Percentiles rank a stretch among this genome's conserved stretches.
Conservation (phyloP, 2,797 vertebrate genomes). For the Sciaenops ocellatus region DNA sequence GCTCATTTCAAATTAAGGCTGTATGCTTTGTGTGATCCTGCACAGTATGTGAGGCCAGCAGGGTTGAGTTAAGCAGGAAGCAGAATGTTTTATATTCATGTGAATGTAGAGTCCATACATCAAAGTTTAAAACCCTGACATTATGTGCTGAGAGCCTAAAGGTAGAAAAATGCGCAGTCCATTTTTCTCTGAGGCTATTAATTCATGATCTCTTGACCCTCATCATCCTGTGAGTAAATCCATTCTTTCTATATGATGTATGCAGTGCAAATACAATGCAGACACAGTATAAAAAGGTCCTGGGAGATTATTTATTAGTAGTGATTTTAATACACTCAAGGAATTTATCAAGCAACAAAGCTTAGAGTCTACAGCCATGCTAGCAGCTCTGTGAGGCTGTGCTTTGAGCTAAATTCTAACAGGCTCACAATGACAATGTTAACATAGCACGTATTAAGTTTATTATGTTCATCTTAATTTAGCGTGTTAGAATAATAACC, state of each 20-base stretch:
- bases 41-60: not conserved
- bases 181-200: slow-evolving; percentile 12
- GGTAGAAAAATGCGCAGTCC: slow-evolving; percentile 9
- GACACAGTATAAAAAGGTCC: not conserved
- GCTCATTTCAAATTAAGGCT: slow-evolving; percentile 6
- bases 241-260: not conserved
- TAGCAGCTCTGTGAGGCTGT: not conserved
- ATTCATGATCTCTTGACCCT: slow-evolving; percentile 33
- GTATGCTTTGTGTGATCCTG: not conserved
- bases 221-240: slow-evolving; percentile 2
- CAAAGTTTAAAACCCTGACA: slow-evolving; percentile 24
- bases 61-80: slow-evolving; percentile 21
- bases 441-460: not conserved
- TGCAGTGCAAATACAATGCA: not conserved
- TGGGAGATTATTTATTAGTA: slow-evolving; percentile 1
- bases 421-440: not conserved
- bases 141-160: slow-evolving; percentile 5
- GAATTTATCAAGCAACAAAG: not conserved
- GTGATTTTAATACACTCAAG: not conserved
- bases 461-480: too few species aligned
- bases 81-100: slow-evolving; percentile 30
- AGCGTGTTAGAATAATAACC: too few species aligned
- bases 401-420: not conserved
- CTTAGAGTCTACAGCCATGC: not conserved
- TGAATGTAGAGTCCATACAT: slow-evolving; percentile 21